Conservation (phyloP, 2,888 invertebrate species). For the Horisme vitalbata region DNA sequence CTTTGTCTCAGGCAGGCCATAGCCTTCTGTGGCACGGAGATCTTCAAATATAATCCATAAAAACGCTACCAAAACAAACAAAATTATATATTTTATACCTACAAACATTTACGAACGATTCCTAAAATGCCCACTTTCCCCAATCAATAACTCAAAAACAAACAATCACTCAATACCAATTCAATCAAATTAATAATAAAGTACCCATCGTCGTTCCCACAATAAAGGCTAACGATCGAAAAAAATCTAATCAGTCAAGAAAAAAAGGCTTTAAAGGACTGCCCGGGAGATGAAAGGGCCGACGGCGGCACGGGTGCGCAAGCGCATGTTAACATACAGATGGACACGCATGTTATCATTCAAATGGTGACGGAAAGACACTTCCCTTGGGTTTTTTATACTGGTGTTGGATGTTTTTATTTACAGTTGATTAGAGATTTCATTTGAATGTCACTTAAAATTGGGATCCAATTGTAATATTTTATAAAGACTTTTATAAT, state of each 20-base stretch:
- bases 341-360: constrained; percentile 60
- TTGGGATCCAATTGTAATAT: too few relatives aligned
- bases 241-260: constrained; percentile 65
- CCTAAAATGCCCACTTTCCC: constrained; percentile 18
- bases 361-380: constrained; percentile 54
- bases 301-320: constrained; percentile 49
- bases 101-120: not conserved
- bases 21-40: too few relatives aligned
- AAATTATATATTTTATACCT: too few relatives aligned
- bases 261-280: constrained; percentile 55
- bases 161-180: constrained; percentile 54
- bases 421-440: not conserved
- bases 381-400: constrained; percentile 51
- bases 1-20: too few relatives aligned
- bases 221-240: constrained; percentile 63
- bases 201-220: constrained; percentile 70
- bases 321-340: constrained; percentile 61
- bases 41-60: too few relatives aligned
- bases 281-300: constrained; percentile 72
- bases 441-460: not conserved
- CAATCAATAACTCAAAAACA: constrained; percentile 41
- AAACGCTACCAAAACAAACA: too few relatives aligned
- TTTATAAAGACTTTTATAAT: too few relatives aligned
- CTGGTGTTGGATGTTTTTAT: constrained; percentile 13
- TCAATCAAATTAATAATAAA: constrained; percentile 69